Evolutionary conservation across 2,113 vertebrate species (phyloP), one percentile per base, ranked within the genome.

Genomic region (Dasypus novemcinctus): DNA sequence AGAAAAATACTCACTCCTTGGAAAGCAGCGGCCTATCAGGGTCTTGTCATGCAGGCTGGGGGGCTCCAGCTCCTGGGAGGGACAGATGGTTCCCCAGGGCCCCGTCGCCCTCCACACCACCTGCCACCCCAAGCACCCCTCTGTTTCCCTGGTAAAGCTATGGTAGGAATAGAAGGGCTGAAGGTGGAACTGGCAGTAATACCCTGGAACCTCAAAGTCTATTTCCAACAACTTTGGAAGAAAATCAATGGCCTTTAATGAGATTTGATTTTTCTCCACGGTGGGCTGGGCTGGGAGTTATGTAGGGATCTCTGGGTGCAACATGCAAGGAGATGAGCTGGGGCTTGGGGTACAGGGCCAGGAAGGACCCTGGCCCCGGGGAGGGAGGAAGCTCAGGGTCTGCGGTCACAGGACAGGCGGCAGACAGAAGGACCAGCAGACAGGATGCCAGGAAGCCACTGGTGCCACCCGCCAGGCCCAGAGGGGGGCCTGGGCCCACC

Each of bases 351-450:
- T 81, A 79, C 95, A 21, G 89, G 96, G 93, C 97, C 96, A 86
- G 15, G 33, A 94, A 17, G 90, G 96, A 92, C 97, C 96, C 93
- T 95, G 98, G 96, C 97, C 98, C 97, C 94, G 97, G 91, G 98
- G 96, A 95, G 96, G 97, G 98, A 98, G 98, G 98, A 74, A 49
- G 98, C 98, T 98, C 98, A 98, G 98, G 98, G 98, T 97, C 97
- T n/a, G n/a, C 69, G 97, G 98, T 46, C 43, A 46, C 43, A 46
- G 43, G 43, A 46, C 43, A 46, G 9, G 43, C 43, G 43, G 43
- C 5, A 46, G 43, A 84, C 64, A 76, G 78, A 94, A 89, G 79
- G 84, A 63, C 52, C 3, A 20, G 13, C 14, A 52, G 54, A 29
- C 7, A 49, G 13, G 75, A 0, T 13, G 54, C 15, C 63, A 52